phyloP scores from a whole-genome alignment of 1,140 invertebrate species.

The Adoxophyes honmai region DNA sequence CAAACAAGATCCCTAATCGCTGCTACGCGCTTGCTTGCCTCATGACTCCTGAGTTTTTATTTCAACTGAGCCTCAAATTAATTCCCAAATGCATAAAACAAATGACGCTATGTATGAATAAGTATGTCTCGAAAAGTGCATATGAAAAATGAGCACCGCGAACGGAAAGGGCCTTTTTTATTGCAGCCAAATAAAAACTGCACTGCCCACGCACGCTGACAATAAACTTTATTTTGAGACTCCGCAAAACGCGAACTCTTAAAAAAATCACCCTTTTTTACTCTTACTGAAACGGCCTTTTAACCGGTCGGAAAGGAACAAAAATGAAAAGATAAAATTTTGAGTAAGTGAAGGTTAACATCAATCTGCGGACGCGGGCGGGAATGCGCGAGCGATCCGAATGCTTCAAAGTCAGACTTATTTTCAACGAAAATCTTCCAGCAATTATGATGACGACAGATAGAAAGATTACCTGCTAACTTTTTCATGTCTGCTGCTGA shows the following conservation, averaged over 20 bases:
- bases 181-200: slow-evolving; percentile 32
- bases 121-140: neutral
- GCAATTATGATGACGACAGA: neutral
- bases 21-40: too few relatives aligned
- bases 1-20: too few relatives aligned
- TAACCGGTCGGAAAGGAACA: slow-evolving; percentile 41
- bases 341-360: slow-evolving; percentile 38
- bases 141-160: slow-evolving; percentile 26
- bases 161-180: slow-evolving; percentile 19
- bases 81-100: neutral
- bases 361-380: slow-evolving; percentile 17
- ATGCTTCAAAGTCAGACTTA: too few relatives aligned
- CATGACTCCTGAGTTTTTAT: too few relatives aligned
- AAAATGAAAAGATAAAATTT: slow-evolving; percentile 47
- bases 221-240: slow-evolving; percentile 66
- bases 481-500: too few relatives aligned
- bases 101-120: slow-evolving; percentile 22
- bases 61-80: too few relatives aligned
- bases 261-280: slow-evolving; percentile 44
- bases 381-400: neutral
- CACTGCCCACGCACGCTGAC: slow-evolving; percentile 43
- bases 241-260: slow-evolving; percentile 43
- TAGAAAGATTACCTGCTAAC: too few relatives aligned
- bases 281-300: slow-evolving; percentile 37
- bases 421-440: neutral